Base-by-base conservation (phyloP, 2,888 invertebrate genomes). In the Craniophora ligustri region DNA sequence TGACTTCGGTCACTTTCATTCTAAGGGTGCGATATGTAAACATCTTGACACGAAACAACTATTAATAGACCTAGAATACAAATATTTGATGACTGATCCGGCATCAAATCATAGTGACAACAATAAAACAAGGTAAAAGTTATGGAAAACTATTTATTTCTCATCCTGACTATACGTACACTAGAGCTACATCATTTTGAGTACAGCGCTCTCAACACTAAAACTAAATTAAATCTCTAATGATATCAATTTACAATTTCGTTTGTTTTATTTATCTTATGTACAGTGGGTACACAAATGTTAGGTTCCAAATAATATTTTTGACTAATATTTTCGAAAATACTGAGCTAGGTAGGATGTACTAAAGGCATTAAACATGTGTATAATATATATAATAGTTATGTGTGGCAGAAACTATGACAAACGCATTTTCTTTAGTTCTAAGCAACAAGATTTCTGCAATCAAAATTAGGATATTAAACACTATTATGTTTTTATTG, bases 141-240 rank as follows among this genome's bases (percentile, higher is more conserved):
- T 78, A 78, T 86, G 85, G 72, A 87, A 87, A 87, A 87, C 86
- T 87, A 87, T 87, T 87, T 86, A 85, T 84, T 87, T 84, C 57
- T 85, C 78, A 82, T 81, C 75, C 76, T 79, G 76, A 69, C 77
- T 76, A 77, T 75, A 62, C 68, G 69, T 77, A 80, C 55, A 70
- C 69, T 72, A 75, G 68, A 61, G 50, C 78, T 82, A 79, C 64
- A 59, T 67, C 68, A 54, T 54, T 56, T 42, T 38, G 64, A 64
- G 60, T 71, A 68, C 73, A 69, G 60, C 69, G 66, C 63, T 67
- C 57, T 65, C 36, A 49, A 51, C 45, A 63, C 73, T 80, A 78
- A 63, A 60, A 48, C 75, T 75, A 76, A 44, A 55, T 57, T 70
- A 68, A 51, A 72, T 32, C 36, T 36, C 58, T 67, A 71, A 55